Base-by-base conservation (phyloP, 2,113 vertebrate species). In the Sylvia atricapilla region DNA sequence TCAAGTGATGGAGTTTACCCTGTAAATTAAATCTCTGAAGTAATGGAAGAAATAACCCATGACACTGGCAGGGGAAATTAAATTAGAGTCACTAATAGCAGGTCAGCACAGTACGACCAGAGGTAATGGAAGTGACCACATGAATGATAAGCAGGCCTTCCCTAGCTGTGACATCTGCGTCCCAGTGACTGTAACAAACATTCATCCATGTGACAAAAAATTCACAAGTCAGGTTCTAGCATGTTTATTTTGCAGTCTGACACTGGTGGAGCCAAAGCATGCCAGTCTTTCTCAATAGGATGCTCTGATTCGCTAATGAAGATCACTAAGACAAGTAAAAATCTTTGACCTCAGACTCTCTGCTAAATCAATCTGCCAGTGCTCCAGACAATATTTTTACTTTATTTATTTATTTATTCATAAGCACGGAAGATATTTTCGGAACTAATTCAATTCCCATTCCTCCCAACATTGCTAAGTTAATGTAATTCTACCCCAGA, bases 61-160 rank as follows among this genome's bases (percentile, higher is more conserved):
- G 97, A 97, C 96, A 98, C 97, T 90, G 56, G 95, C 91, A 90
- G 96, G 94, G 95, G 91, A 98, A 98, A 98, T 98, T 98, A 98
- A 98, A 98, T 98, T 98, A 98, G 89, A 98, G 97, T 95, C 95
- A 96, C 96, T 98, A 98, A 98, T 97, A 97, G 97, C 95, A 96
- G 98, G 97, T 98, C 98, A 98, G 85, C 89, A 66, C 80, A 35
- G 74, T 87, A 93, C 28, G 21, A 97, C 93, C 85, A 97, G 94
- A 97, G 87, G 97, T 98, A 98, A 98, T 98, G 90, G 97, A 98
- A 97, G 97, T 97, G 97, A 97, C 98, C 98, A 96, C 92, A 97
- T 96, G 97, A 98, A 98, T 98, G 97, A 98, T 98, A 98, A 98
- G 95, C 95, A 97, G 95, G 78, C 91, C 89, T 96, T 92, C 90